Base-by-base conservation (phyloP, 2,113 vertebrate genomes). In the Diadophis punctatus region DNA sequence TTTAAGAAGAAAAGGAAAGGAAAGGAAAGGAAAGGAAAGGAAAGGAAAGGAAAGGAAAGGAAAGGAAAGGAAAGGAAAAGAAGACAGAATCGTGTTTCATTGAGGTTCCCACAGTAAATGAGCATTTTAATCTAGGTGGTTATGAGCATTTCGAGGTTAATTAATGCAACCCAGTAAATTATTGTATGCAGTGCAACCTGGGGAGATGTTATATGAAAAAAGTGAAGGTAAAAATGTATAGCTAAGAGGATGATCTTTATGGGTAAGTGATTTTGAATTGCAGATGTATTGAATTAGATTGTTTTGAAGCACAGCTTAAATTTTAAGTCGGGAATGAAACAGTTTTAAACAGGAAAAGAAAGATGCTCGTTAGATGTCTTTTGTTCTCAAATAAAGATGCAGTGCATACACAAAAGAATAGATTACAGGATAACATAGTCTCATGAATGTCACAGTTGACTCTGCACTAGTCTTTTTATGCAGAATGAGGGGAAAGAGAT, bases 91-190 rank as follows among this genome's bases (percentile, higher is more conserved):
- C n/a, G 4, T 93, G 93, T 48, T 95, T 46, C 87, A n/a, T 51
- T 93, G 85, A 68, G 20, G 58, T 51, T 93, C 88, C 11, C 84
- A 94, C 93, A 94, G 55, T 89, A 93, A 80, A 91, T 1, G 0
- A 87, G 22, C 14, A 93, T 94, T 91, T 92, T 48, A 88, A 48
- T 68, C 9, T 52, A 55, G 92, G 93, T 93, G 16, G 46, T 91
- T 58, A 95, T 74, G 23, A 27, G 92, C 39, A 27, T 93, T 86
- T 93, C 48, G 86, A 60, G 39, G 46, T 25, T 60, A 68, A 94
- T 88, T 93, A 95, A 95, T 93, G 94, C 93, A 95, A 93, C 86
- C 90, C 93, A 49, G 90, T 96, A 92, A 94, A 85, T 94, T 87
- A 74, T 93, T 94, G 92, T 86, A 91, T 92, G 92, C 12, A 68